Percentiles rank a stretch among this genome's conserved stretches.
phyloP scores from a whole-genome alignment of 1,140 invertebrate species.

The Drosophila subpulchrella region DNA sequence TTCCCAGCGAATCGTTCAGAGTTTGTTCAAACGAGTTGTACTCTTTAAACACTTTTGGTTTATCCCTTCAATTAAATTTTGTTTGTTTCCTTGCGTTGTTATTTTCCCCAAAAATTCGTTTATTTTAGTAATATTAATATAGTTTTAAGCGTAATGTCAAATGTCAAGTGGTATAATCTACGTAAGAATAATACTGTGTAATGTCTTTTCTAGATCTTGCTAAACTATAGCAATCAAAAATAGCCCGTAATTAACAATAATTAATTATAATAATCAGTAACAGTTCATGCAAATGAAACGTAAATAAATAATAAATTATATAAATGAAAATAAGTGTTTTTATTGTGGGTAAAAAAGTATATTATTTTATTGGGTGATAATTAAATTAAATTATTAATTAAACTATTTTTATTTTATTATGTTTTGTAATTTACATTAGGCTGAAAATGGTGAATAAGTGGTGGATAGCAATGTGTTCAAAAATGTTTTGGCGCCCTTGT shows the following conservation, averaged over 20 bases:
- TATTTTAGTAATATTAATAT: slow-evolving; percentile 11
- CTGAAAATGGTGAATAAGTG: too few relatives aligned
- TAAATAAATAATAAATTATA: slow-evolving; percentile 48
- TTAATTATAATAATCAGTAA: slow-evolving; percentile 54
- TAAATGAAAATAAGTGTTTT: not conserved
- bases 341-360: not conserved
- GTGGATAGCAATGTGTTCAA: not conserved
- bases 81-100: slow-evolving; percentile 27
- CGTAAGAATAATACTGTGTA: slow-evolving; percentile 59
- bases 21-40: slow-evolving; percentile 64
- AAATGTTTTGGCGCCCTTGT: not conserved
- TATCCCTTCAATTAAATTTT: slow-evolving; percentile 24
- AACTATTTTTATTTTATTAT: too few relatives aligned
- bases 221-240: slow-evolving; percentile 58
- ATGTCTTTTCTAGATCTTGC: slow-evolving; percentile 56
- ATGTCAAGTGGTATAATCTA: slow-evolving; percentile 37
- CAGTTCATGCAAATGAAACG: slow-evolving; percentile 33
- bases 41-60: slow-evolving; percentile 72
- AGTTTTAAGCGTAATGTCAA: slow-evolving; percentile 31
- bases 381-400: too few relatives aligned
- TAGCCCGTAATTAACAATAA: slow-evolving; percentile 72
- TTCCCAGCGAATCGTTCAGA: slow-evolving; percentile 62
- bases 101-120: slow-evolving; percentile 24
- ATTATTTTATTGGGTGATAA: too few relatives aligned
- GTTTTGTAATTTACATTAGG: too few relatives aligned